Conservation (phyloP, 1,140 invertebrate genomes). For the Lepidurus apus region DNA sequence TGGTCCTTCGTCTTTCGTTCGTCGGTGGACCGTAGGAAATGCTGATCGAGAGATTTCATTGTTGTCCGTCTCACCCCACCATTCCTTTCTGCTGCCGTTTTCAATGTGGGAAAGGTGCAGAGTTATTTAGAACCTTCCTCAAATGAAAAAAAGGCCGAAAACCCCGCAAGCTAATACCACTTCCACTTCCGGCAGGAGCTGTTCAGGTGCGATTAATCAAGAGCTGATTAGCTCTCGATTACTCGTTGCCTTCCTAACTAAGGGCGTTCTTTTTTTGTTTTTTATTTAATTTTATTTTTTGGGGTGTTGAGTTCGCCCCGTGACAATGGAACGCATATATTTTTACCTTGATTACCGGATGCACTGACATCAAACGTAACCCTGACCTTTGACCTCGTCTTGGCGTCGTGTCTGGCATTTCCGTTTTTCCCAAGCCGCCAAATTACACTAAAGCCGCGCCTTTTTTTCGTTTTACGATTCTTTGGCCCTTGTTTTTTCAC, state of each 20-base stretch:
- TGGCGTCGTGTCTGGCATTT: background rate
- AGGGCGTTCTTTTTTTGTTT: background rate
- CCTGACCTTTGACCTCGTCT: background rate
- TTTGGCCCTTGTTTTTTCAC: background rate
- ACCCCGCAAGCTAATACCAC: background rate
- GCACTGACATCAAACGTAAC: background rate
- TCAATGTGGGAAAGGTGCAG: background rate
- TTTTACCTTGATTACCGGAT: background rate
- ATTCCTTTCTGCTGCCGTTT: background rate
- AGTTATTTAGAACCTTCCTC: too few relatives aligned
- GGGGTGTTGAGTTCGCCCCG: background rate
- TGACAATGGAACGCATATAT: background rate
- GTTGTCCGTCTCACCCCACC: background rate
- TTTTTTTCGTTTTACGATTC: background rate
- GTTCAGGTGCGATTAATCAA: background rate
- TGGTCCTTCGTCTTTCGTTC: background rate
- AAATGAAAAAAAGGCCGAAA: too few relatives aligned
- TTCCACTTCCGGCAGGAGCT: background rate
- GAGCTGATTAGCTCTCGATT: background rate
- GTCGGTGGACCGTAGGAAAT: background rate
- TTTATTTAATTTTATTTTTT: too few relatives aligned
- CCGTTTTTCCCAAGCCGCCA: background rate
- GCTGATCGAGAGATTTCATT: constrained; percentile 14
- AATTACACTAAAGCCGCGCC: background rate
- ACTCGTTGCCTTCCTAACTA: background rate